Evolutionary conservation across 2,797 vertebrate species (phyloP).

Genomic region (Psittacula echo): DNA sequence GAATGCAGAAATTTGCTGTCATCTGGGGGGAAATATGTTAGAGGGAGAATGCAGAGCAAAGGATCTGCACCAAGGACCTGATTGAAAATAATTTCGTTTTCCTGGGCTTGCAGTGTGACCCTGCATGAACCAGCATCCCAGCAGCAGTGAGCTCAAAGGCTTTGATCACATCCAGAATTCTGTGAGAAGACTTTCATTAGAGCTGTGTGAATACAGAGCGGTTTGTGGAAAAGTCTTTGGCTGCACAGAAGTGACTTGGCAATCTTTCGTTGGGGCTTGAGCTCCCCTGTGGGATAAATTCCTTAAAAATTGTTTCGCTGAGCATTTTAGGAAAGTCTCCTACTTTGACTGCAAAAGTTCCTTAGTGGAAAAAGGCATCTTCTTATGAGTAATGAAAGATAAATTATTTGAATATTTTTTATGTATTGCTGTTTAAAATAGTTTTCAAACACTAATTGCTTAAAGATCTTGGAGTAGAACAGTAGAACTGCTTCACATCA

Average conservation of each 20-base stretch:
- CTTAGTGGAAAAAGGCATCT: background rate
- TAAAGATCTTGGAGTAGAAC: background rate
- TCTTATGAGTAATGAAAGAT: background rate
- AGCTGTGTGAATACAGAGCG: background rate
- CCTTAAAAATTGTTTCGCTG: background rate
- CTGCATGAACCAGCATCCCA: background rate
- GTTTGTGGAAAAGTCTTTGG: background rate
- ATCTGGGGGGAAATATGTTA: background rate
- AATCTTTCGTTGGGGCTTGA: background rate
- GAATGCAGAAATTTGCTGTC: background rate
- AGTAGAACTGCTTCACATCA: background rate
- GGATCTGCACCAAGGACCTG: background rate
- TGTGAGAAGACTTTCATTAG: background rate
- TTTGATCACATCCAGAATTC: background rate
- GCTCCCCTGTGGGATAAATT: background rate
- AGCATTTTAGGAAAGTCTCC: background rate
- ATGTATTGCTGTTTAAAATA: background rate
- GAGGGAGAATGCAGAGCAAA: background rate
- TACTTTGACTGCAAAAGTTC: background rate
- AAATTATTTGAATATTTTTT: background rate
- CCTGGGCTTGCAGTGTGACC: background rate
- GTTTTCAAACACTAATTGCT: background rate
- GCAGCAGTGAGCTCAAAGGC: background rate
- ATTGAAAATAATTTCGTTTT: background rate
- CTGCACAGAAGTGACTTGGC: background rate